Evolutionary conservation across 2,797 vertebrate genomes (phyloP).

Genomic region (Sebastes taczanowskii): DNA sequence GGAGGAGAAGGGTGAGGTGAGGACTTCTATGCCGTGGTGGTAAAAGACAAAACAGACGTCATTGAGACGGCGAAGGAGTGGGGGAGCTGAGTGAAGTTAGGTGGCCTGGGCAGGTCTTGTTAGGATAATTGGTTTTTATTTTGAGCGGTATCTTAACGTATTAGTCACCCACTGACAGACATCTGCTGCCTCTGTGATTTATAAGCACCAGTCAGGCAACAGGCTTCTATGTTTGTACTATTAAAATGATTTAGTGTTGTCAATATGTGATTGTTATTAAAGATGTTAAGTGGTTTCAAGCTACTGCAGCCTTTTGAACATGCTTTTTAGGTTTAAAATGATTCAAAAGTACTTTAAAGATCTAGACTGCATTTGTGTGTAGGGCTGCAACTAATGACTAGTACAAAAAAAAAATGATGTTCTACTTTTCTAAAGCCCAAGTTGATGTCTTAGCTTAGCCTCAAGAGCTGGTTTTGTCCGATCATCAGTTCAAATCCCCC

Average conservation of each 20-base stretch:
- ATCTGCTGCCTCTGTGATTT: slow-evolving; percentile 6
- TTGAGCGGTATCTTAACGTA: background rate
- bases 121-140: slow-evolving; percentile 3
- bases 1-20: slow-evolving; percentile 17
- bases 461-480: background rate
- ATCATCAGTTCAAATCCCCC: background rate
- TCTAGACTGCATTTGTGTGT: background rate
- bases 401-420: background rate
- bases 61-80: background rate
- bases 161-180: slow-evolving; percentile 8
- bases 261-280: background rate
- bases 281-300: background rate
- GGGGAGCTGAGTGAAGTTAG: background rate
- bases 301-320: background rate
- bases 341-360: too few species aligned
- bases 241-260: background rate
- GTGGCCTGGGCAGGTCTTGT: background rate
- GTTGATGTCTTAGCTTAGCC: background rate
- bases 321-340: background rate
- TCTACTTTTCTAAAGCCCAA: background rate
- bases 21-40: background rate
- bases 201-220: background rate
- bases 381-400: background rate
- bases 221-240: background rate
- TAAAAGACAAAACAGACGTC: slow-evolving; percentile 7